phyloP scores from a whole-genome alignment of 2,113 vertebrate species.

The Psilopogon haemacephalus region DNA sequence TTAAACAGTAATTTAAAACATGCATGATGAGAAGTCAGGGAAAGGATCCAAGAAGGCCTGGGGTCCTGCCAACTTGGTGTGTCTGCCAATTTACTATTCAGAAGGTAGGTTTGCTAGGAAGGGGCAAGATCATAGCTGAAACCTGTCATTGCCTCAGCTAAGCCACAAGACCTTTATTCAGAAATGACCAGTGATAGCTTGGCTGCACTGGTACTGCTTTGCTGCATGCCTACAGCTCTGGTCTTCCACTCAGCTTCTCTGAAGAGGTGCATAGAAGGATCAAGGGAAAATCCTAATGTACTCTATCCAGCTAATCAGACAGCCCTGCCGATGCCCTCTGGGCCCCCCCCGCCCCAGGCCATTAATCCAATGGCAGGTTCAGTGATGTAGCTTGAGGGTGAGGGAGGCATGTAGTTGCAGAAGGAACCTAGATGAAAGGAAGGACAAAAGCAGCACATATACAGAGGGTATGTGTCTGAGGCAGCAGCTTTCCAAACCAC shows the following conservation, averaged over 20 bases:
- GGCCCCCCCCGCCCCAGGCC: background rate
- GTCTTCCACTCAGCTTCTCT: background rate
- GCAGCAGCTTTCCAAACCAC: background rate
- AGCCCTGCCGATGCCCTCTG: background rate
- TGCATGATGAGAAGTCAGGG: conserved; percentile 62
- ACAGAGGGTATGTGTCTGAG: background rate
- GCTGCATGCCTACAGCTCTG: background rate
- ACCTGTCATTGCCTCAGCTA: conserved; percentile 5
- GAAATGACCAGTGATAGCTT: background rate
- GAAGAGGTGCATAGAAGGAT: background rate
- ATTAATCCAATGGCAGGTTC: background rate
- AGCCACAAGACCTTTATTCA: background rate
- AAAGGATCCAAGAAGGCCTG: conserved; percentile 60
- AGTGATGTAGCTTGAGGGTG: background rate
- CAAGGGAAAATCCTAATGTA: background rate
- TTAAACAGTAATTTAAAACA: conserved; percentile 71
- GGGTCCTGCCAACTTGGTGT: conserved; percentile 43
- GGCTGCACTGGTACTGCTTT: background rate
- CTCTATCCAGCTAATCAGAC: background rate
- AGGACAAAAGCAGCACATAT: background rate
- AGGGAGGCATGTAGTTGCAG: background rate
- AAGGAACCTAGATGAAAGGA: background rate
- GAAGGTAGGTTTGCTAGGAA: conserved; percentile 48
- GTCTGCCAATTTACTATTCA: conserved; percentile 52
- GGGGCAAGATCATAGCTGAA: conserved; percentile 11